Evolutionary conservation across 2,113 vertebrate species (phyloP).

Genomic region (Tragulus kanchil): DNA sequence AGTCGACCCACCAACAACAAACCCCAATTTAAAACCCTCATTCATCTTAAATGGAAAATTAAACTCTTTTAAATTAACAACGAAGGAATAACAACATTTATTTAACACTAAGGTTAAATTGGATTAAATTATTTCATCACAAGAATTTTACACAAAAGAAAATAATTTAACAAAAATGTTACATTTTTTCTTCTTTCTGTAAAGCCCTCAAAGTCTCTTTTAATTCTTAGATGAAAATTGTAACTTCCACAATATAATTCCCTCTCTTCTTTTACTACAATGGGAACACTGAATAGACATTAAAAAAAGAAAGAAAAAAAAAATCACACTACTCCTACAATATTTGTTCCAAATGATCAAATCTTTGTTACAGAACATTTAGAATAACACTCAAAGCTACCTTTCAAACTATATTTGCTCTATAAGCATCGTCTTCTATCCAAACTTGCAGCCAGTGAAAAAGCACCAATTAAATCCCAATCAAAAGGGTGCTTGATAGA

Average conservation of each 20-base stretch:
- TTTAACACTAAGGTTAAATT: constrained; percentile 40
- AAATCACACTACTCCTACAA: constrained; percentile 42
- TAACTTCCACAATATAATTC: constrained; percentile 22
- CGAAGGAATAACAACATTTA: constrained; percentile 27
- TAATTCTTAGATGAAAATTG: constrained; percentile 26
- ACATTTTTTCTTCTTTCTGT: constrained; percentile 18
- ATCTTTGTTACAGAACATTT: constrained; percentile 53
- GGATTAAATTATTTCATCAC: constrained; percentile 14
- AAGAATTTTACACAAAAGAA: neutral
- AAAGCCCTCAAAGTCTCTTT: neutral
- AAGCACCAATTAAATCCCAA: constrained; percentile 69
- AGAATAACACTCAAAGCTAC: constrained; percentile 26
- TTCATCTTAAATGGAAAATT: neutral
- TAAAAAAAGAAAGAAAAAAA: too few relatives aligned
- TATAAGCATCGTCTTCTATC: neutral
- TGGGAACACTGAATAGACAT: neutral
- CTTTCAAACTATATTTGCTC: constrained; percentile 58
- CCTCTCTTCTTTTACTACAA: constrained; percentile 42
- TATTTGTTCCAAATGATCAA: constrained; percentile 46
- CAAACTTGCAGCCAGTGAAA: constrained; percentile 47
- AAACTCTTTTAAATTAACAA: constrained; percentile 67
- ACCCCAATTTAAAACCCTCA: neutral
- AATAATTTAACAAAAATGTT: neutral
- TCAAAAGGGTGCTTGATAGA: constrained; percentile 54
- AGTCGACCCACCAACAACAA: neutral